Base-by-base conservation (phyloP, 1,140 invertebrate genomes). In the Pseudomyrmex cubaensis region DNA sequence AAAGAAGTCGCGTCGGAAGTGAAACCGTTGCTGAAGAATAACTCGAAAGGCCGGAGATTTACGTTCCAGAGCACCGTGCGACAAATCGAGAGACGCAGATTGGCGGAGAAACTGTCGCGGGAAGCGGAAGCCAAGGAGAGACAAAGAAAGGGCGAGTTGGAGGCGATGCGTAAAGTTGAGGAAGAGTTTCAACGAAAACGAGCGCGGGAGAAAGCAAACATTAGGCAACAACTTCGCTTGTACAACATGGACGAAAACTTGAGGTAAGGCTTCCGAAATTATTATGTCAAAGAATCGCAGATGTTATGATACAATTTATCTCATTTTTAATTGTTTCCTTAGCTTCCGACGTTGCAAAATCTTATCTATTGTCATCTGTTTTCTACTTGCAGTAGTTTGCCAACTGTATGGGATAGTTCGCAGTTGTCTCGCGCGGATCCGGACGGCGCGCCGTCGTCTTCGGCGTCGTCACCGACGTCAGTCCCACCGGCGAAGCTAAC, bases 11-110 rank as follows among this genome's bases (percentile, higher is more conserved):
- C 86, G 66, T 25, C 86, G 73, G 92, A 92, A 57, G 56, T 50
- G 46, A 92, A 90, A 67, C 66, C 83, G 83, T 67, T 89, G 74
- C 20, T 76, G 48, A 89, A 89, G 46, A 76, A 1, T 46, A 91
- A 83, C 50, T 89, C 89, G 54, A 95, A 95, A 87, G 83, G 91
- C 15, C 96, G 96, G 87, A 95, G 96, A 88, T 98, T 98, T 92
- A 97, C 96, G 0, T 98, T 97, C 92, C 97, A 98, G 92, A 97
- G 97, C 78, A 98, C 97, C 0, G 96, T 98, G 7, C 90, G 97
- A 35, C 96, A 97, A 91, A 95, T 97, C 50, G 97, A 98, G 92
- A 95, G 97, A 86, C 95, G 95, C 56, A 93, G 96, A 70, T 92
- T 97, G 63, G 96, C 97, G 1, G 97, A 97, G 85, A 96, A 96